Base-by-base conservation (phyloP, 2,888 invertebrate genomes). In the Parascotia fuliginaria region DNA sequence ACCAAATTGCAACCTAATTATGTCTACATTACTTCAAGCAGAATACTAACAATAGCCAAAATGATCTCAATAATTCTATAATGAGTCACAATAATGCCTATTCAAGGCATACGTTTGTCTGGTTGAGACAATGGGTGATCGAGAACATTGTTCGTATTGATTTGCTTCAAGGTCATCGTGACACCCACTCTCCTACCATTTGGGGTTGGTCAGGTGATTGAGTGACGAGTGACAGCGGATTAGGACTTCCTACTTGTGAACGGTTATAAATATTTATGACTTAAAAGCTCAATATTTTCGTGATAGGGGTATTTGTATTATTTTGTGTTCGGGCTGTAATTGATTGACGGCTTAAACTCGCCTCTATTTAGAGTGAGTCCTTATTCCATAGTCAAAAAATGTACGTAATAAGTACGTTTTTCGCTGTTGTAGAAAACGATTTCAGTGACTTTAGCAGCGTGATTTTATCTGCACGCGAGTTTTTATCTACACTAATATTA, bases 111-210 rank as follows among this genome's bases (percentile, higher is more conserved):
- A 27, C 27, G 39, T 60, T 53, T 45, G 41, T 40, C 45, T 46
- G 16, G 37, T 51, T 70, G 72, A 79, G 83, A 85, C 86, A 86
- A 86, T 85, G 71, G 76, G 40, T 63, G 71, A 79, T 79, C 70
- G 77, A 75, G 75, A 68, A 71, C 76, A 81, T 83, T 83, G 80
- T 82, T 77, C 54, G 56, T 71, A 78, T 79, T 62, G 73, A 78
- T 79, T 74, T 62, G 64, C 58, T 40, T 51, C 83, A 84, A 83
- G 83, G 83, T 83, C 82, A 73, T 69, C 72, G 63, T 74, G 68
- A 78, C 79, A 75, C 79, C 77, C 62, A 77, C 73, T 45, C 59
- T 50, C 29, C 55, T 46, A 46, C 55, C 34, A 52, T 60, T 60
- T 54, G 54, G 60, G 60, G 60, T 61, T 60, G 61, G 43, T 59